phyloP scores from a whole-genome alignment of 1,140 invertebrate genomes.

The Drosophila paulistorum region DNA sequence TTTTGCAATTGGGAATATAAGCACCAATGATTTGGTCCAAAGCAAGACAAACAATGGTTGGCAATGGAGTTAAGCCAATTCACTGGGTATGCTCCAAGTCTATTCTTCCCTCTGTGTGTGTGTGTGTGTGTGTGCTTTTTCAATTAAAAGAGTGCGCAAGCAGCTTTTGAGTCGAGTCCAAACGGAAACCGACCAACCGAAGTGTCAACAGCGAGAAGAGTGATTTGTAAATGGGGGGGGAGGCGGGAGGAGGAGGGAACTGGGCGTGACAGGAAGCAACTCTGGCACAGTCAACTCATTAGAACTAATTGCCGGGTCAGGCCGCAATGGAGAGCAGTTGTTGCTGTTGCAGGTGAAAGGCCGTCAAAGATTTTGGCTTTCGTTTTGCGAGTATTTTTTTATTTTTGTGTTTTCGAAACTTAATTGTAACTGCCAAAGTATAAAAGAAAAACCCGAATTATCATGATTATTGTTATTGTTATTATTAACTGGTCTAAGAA shows the following conservation, averaged over 20 bases:
- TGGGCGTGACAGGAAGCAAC: conserved; percentile 54
- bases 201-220: conserved; percentile 46
- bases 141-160: conserved; percentile 43
- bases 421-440: conserved; percentile 60
- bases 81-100: neutral
- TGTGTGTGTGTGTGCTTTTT: conserved; percentile 26
- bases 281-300: conserved; percentile 52
- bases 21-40: too few species aligned
- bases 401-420: conserved; percentile 36
- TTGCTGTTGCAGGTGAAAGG: conserved; percentile 47
- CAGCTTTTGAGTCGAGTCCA: conserved; percentile 34
- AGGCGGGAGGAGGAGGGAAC: conserved; percentile 20
- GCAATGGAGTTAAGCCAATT: too few species aligned
- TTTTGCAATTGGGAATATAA: neutral
- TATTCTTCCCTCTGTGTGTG: too few species aligned
- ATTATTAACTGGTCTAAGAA: conserved; percentile 34
- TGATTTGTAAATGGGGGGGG: neutral
- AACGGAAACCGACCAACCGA: conserved; percentile 50
- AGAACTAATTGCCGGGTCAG: conserved; percentile 51
- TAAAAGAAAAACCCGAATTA: conserved; percentile 48
- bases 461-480: conserved; percentile 51
- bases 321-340: conserved; percentile 5
- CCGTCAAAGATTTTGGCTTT: conserved; percentile 45
- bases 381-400: conserved; percentile 2
- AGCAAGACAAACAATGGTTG: too few species aligned